phyloP scores from a whole-genome alignment of 2,113 vertebrate genomes.

The Amia ocellicauda region DNA sequence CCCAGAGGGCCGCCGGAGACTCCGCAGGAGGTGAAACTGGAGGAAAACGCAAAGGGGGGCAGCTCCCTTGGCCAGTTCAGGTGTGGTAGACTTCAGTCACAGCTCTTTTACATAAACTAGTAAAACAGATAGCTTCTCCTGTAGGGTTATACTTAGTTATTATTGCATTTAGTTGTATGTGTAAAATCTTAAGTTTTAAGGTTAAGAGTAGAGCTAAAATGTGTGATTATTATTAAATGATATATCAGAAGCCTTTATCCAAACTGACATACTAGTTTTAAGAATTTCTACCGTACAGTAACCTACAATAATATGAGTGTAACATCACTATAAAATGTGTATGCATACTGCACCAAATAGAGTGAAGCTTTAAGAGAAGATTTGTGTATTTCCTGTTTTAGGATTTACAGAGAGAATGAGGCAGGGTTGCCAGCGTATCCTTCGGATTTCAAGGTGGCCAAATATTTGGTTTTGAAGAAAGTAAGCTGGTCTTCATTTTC shows the following conservation, averaged over 20 bases:
- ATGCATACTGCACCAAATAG: no score
- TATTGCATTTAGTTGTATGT: no score
- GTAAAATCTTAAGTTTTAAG: no score
- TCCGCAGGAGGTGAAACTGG: background rate
- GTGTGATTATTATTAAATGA: no score
- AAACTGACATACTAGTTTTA: no score
- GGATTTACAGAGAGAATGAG: constrained; percentile 48
- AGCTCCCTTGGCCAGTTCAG: constrained; percentile 36
- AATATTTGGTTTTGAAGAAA: constrained; percentile 71
- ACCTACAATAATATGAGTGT: no score
- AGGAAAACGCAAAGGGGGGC: background rate
- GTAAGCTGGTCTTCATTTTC: constrained; percentile 52
- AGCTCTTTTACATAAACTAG: background rate
- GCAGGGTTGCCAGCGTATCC: constrained; percentile 49
- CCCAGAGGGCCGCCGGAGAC: background rate
- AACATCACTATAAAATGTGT: no score
- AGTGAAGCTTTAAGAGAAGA: no score
- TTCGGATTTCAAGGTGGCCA: constrained; percentile 73
- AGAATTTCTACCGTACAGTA: no score
- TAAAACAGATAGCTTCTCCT: background rate
- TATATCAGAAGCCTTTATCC: no score
- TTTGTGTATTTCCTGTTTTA: constrained; percentile 41
- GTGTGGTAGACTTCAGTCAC: constrained; percentile 31
- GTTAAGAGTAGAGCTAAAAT: no score
- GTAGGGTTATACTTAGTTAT: no score